Evolutionary conservation across 2,797 vertebrate species (phyloP), one percentile per base, ranked within the genome.

Genomic region (Gobionotothen gibberifrons): DNA sequence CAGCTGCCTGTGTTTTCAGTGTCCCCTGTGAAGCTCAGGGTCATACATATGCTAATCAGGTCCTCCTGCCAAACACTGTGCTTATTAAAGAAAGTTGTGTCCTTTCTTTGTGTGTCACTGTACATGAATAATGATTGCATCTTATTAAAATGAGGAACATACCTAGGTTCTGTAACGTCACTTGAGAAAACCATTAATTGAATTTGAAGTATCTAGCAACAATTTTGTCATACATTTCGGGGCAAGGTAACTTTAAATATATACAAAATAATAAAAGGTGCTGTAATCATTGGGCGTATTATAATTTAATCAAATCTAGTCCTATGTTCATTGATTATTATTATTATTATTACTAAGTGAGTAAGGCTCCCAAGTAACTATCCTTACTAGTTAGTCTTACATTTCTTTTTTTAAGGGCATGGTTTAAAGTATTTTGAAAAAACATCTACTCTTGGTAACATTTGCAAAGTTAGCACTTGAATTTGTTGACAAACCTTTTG

Each of bases 21-120:
- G 73, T 86, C 43, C 79, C 77, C 72, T 65, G 67, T 49, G 83
- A 90, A 83, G 82, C 87, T 84, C 83, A 57, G 67, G 82, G 78
- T 91, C 84, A 92, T 94, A 84, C 87, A 91, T 93, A 95, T 93
- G 93, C 91, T 91, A 94, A 94, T 92, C 61, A 85, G 71, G 57
- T 77, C 82, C 76, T 71, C 69, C 84, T 78, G 76, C 79, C 66
- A 65, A 72, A 81, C 69, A 79, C 58, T 74, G 68, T 0, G 26
- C 68, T 71, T 56, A 74, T 71, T 56, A 74, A 79, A 87, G 72
- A 72, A 78, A 78, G 60, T 74, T 74, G 81, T 48, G 79, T 76
- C 32, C 64, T 71, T 68, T 84, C 48, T 69, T 82, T 85, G 74
- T 75, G 48, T 71, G 66, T 61, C 52, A 74, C 76, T 86, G 83